Base-by-base conservation (phyloP, 1,140 invertebrate species). In the Caerostris extrusa region DNA sequence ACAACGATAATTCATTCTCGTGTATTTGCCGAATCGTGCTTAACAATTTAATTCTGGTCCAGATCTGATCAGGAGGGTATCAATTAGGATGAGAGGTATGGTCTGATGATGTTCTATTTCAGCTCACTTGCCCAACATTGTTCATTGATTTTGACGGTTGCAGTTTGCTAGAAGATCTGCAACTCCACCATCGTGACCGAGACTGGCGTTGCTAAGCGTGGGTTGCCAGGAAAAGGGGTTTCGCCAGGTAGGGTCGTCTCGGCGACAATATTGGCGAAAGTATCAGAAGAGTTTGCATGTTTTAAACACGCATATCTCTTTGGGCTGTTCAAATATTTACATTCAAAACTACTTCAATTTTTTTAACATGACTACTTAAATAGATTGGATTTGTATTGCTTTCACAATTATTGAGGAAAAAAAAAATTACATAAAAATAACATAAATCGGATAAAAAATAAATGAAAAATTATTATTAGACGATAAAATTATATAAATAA, bases 221-320 rank as follows among this genome's bases (percentile, higher is more conserved):
- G 71, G 71, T 77, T 77, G 71, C 71, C 71, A 77, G 71, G 71
- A 77, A 77, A 77, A 3, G 71, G 71, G 53, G 12, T 50, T 77
- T 77, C 71, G 71, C 71, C 71, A 77, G 19, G 19, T 34, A 77
- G 34, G 34, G 71, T 34, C 53, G 3, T 53, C 53, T 34, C 71
- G 71, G 71, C 71, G 71, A 77, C 5, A 5, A 5, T n/a, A 17
- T 67, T 67, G n/a, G 3, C 14, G n/a, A 67, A 14, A 67, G 14
- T 17, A 17, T 17, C 5, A 67, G 17, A n/a, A 3, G 12, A 6
- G 10, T n/a, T n/a, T n/a, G 12, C n/a, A 17, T 67, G n/a, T n/a
- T n/a, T 67, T 67, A 17, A 67, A 17, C 12, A 14, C 3, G 6
- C 14, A n/a, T 17, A 67, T 34, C 34, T 34, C 34, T 34, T 34